Evolutionary conservation across 2,797 vertebrate species (phyloP).

Genomic region (Enteromius paludinosus): DNA sequence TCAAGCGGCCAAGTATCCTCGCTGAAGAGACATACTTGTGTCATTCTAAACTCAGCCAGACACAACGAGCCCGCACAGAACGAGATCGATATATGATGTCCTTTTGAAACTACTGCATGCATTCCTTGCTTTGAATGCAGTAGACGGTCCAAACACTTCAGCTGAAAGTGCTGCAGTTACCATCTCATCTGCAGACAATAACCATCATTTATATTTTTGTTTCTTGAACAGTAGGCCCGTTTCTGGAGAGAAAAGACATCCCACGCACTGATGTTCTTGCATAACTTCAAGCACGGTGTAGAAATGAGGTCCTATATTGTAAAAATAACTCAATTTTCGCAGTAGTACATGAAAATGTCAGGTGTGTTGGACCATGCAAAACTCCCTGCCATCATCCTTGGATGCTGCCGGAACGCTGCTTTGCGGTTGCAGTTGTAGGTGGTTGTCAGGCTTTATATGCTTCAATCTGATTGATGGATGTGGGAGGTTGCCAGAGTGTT

Average conservation of each 20-base stretch:
- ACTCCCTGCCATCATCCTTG: neutral
- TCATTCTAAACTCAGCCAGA: constrained; percentile 29
- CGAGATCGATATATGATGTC: constrained; percentile 16
- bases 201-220: neutral
- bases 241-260: neutral
- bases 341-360: neutral
- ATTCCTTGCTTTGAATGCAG: constrained; percentile 5
- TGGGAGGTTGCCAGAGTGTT: neutral
- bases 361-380: neutral
- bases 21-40: constrained; percentile 31
- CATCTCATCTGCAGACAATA: constrained; percentile 6
- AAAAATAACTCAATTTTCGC: neutral
- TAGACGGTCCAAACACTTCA: constrained; percentile 11
- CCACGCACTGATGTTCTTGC: constrained; percentile 2
- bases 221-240: neutral
- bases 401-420: neutral
- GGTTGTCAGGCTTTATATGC: neutral
- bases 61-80: neutral
- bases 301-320: neutral
- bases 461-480: neutral
- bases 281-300: neutral
- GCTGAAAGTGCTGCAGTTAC: neutral
- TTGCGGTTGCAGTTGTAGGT: neutral
- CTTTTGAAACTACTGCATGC: constrained; percentile 14
- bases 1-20: constrained; percentile 21